These are phyloP conservation scores for Cyclopterus lumpus DNA, from an alignment of 2,797 vertebrate genomes.

Conservation along the genomic window DNA sequence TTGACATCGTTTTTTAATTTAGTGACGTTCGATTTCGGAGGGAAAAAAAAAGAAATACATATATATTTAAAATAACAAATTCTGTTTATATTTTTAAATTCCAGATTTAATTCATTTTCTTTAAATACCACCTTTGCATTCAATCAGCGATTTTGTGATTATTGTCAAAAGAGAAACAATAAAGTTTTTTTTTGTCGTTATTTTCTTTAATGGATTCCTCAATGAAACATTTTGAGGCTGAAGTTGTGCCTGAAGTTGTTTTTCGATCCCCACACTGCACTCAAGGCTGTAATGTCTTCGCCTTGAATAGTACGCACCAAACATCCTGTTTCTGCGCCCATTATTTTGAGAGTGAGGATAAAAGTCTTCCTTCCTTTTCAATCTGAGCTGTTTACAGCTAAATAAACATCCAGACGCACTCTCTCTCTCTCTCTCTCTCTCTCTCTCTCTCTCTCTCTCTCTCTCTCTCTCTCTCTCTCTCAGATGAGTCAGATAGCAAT, in stretches of 20 bases:
- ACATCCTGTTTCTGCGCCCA: slow-evolving; percentile 82
- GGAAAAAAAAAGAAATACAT: too few relatives aligned
- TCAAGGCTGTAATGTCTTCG: slow-evolving; percentile 52
- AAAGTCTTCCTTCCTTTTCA: slow-evolving; percentile 80
- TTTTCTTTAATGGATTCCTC: too few relatives aligned
- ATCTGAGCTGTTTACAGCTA: slow-evolving; percentile 56
- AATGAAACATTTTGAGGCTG: neutral
- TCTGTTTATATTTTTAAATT: neutral
- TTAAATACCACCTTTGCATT: neutral
- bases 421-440: neutral
- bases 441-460: neutral
- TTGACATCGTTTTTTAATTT: slow-evolving; percentile 13
- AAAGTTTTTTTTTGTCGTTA: too few relatives aligned
- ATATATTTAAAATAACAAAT: neutral
- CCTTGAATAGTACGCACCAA: slow-evolving; percentile 53
- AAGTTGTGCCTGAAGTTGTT: neutral
- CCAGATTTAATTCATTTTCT: neutral
- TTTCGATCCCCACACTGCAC: neutral
- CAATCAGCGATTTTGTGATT: neutral
- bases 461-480: neutral
- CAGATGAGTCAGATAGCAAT: slow-evolving; percentile 9
- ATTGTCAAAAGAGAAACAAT: neutral
- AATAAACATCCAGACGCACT: slow-evolving; percentile 59
- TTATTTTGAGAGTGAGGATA: slow-evolving; percentile 73
- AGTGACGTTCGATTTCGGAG: neutral